Conservation (phyloP, 2,888 invertebrate genomes). For the Gastracanthus pulcherrimus region DNA sequence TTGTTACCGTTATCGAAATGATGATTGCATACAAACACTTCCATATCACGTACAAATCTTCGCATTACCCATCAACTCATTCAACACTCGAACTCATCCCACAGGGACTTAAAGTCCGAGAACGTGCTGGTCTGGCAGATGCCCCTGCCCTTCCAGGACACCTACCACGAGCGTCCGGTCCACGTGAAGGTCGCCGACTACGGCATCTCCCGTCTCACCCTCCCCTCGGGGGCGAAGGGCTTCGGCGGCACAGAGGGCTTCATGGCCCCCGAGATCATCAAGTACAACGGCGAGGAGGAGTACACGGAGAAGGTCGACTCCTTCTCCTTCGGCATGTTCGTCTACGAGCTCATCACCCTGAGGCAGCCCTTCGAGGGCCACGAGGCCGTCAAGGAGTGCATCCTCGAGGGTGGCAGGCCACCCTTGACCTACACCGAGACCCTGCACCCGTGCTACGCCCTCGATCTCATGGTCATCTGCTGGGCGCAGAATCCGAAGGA, state of each 20-base stretch:
- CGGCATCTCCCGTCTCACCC: conserved; percentile 92
- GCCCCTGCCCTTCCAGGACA: conserved; percentile 87
- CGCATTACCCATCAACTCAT: no score
- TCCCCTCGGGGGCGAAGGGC: conserved; percentile 96
- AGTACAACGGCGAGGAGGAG: conserved; percentile 98
- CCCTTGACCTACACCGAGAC: conserved; percentile 91
- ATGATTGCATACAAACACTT: no score
- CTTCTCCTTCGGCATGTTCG: conserved; percentile 99
- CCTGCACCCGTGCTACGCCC: conserved; percentile 90
- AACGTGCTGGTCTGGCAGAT: conserved; percentile 99
- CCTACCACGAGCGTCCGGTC: conserved; percentile 81
- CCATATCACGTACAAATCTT: no score
- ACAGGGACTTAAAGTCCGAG: conserved; percentile 95
- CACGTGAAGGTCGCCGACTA: conserved; percentile 98
- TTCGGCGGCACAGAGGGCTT: conserved; percentile 99
- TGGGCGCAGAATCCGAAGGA: conserved; percentile 94
- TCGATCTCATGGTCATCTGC: conserved; percentile 97
- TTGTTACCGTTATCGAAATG: no score
- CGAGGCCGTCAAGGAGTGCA: conserved; percentile 97
- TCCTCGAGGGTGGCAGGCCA: conserved; percentile 96
- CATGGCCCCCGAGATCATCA: conserved; percentile 99
- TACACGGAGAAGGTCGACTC: conserved; percentile 99
- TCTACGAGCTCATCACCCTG: conserved; percentile 95
- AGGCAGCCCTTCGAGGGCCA: conserved; percentile 97
- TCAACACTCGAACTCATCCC: no score